Evolutionary conservation across 2,888 invertebrate genomes (phyloP), one percentile per base, ranked within the genome.

Genomic region (Dyspetes luteomarginatus): DNA sequence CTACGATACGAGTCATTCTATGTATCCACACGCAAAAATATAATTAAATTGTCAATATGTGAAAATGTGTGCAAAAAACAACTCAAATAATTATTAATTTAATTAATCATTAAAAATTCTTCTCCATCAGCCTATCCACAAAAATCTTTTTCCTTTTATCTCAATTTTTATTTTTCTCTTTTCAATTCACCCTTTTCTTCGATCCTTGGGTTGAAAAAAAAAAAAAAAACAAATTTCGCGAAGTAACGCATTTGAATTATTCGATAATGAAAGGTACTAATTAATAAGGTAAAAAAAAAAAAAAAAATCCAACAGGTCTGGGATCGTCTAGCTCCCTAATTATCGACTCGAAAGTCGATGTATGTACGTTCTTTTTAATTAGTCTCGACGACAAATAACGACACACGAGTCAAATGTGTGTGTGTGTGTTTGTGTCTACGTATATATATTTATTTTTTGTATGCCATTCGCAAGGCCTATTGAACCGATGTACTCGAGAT

Each of bases 211-310:
- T 64, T n/a, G 43, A 56, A 58, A 58, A 22, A 30, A 30, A 15
- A 48, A 71, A 30, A 48, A 48, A 48, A n/a, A n/a, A n/a, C 22
- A 12, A 17, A 43, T 55, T 41, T 15, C 48, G 56, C 45, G 69
- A 72, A 65, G 72, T 76, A 76, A 76, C 76, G 67, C 68, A 65
- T 68, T 72, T 48, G 72, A 81, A 77, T 68, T 73, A 56, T 50
- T 67, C 80, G 77, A 81, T 81, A 81, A 81, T 81, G 77, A 72
- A 73, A 24, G 67, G 28, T 64, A 68, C 80, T 81, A 81, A 81
- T 81, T 81, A 81, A 81, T 81, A 81, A 81, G 68, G 67, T 50
- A 52, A 24, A 26, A 41, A 43, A 73, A 52, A 73, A 56, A 41
- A 19, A 19, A 7, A 26, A 4, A 19, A 30, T 12, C 36, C 12